Evolutionary conservation across 1,140 invertebrate species (phyloP).

Genomic region (Prorops nasuta): DNA sequence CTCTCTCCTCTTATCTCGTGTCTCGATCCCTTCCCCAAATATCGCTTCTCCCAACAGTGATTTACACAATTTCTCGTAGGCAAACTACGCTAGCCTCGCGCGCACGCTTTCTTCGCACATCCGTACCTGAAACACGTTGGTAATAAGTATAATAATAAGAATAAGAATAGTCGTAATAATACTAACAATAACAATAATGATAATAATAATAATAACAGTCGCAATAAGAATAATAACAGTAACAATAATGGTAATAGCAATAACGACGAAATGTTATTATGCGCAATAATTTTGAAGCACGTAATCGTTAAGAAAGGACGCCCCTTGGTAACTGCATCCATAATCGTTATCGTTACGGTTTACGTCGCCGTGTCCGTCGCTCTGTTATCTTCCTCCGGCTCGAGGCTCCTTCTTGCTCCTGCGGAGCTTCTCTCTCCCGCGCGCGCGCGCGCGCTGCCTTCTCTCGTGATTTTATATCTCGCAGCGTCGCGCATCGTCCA

Average conservation of each 20-base stretch:
- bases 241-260: slow-evolving; percentile 45
- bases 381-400: neutral
- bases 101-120: neutral
- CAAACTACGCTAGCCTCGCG: too few species aligned
- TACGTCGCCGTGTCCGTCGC: slow-evolving; percentile 38
- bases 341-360: slow-evolving; percentile 59
- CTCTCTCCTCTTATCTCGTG: too few species aligned
- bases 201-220: slow-evolving; percentile 39
- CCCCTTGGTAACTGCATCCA: slow-evolving; percentile 53
- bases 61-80: too few species aligned
- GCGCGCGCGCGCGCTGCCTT: neutral
- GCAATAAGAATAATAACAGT: slow-evolving; percentile 36
- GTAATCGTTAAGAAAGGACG: slow-evolving; percentile 59
- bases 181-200: slow-evolving; percentile 29
- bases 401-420: too few species aligned
- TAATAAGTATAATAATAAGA: too few species aligned
- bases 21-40: too few species aligned
- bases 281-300: slow-evolving; percentile 56
- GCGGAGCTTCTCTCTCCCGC: neutral
- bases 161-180: too few species aligned
- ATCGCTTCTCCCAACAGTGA: too few species aligned
- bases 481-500: neutral
- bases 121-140: too few species aligned
- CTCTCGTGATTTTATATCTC: neutral
- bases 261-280: slow-evolving; percentile 55